These are phyloP conservation scores for Danio tinwini DNA, from an alignment of 2,797 vertebrate species.

Conservation along the genomic window DNA sequence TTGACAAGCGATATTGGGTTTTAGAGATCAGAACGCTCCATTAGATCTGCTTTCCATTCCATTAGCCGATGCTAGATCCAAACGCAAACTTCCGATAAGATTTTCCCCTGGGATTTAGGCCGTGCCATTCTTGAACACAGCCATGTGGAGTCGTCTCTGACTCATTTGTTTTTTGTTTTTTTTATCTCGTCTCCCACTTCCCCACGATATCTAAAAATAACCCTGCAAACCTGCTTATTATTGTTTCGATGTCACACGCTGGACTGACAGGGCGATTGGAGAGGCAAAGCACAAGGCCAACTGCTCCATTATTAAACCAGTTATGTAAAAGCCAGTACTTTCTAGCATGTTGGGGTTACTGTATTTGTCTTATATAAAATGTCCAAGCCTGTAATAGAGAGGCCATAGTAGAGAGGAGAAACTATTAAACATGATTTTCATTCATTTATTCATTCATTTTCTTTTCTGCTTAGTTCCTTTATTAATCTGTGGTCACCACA, in stretches of 20 bases:
- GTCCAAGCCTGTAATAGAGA: too few species aligned
- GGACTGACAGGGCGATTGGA: slow-evolving; percentile 63
- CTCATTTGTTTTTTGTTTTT: slow-evolving; percentile 66
- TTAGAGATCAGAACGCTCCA: slow-evolving; percentile 14
- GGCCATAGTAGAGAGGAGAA: too few species aligned
- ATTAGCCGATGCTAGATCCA: background rate
- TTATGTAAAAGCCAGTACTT: slow-evolving; percentile 68
- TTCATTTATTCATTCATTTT: too few species aligned
- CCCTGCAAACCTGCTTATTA: slow-evolving; percentile 63
- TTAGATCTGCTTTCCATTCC: slow-evolving; percentile 15
- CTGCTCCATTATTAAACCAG: slow-evolving; percentile 60
- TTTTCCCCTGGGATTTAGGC: slow-evolving; percentile 26
- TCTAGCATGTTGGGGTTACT: slow-evolving; percentile 17
- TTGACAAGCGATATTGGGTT: slow-evolving; percentile 14
- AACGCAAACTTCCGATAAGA: slow-evolving; percentile 17
- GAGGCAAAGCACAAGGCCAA: slow-evolving; percentile 14
- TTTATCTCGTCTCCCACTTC: slow-evolving; percentile 38
- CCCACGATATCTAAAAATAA: slow-evolving; percentile 51
- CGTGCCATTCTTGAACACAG: slow-evolving; percentile 35
- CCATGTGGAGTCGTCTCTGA: slow-evolving; percentile 54
- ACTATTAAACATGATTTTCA: too few species aligned
- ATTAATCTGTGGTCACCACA: too few species aligned
- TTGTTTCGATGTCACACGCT: slow-evolving; percentile 61
- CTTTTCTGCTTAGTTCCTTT: too few species aligned
- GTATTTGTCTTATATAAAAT: background rate